Evolutionary conservation across 2,888 invertebrate species (phyloP).

Genomic region (Caenorhabditis afra): DNA sequence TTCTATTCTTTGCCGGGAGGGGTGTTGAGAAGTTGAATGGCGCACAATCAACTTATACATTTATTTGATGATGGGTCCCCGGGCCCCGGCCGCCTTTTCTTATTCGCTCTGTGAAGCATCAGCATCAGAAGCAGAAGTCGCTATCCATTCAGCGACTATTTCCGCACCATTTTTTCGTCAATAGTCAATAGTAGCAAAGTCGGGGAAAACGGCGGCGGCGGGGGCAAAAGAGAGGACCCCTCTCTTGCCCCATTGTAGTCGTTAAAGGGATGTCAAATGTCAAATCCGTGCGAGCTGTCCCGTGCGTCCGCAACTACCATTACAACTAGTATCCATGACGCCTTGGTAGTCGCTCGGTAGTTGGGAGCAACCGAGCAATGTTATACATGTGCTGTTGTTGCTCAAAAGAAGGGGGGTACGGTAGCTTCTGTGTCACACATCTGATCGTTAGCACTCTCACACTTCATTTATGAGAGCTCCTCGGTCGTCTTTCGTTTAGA

Average conservation of each 20-base stretch:
- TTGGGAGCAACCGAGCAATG: too few species aligned
- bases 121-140: too few species aligned
- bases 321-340: too few species aligned
- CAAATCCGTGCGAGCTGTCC: too few species aligned
- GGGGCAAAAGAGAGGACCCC: conserved; percentile 1
- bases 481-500: not conserved
- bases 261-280: too few species aligned
- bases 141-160: conserved; percentile 25
- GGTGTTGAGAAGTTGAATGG: conserved; percentile 31
- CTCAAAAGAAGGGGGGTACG: not conserved
- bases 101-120: too few species aligned
- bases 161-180: conserved; percentile 14
- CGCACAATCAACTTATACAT: conserved; percentile 52
- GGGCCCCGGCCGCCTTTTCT: too few species aligned
- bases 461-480: conserved; percentile 35
- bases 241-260: too few species aligned
- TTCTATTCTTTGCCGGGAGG: conserved; percentile 6
- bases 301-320: too few species aligned
- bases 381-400: too few species aligned
- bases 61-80: conserved; percentile 42
- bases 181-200: not conserved
- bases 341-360: too few species aligned
- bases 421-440: conserved; percentile 26
- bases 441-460: conserved; percentile 30
- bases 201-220: too few species aligned